Base-by-base conservation (phyloP, 2,797 vertebrate species). In the Mycteria americana region DNA sequence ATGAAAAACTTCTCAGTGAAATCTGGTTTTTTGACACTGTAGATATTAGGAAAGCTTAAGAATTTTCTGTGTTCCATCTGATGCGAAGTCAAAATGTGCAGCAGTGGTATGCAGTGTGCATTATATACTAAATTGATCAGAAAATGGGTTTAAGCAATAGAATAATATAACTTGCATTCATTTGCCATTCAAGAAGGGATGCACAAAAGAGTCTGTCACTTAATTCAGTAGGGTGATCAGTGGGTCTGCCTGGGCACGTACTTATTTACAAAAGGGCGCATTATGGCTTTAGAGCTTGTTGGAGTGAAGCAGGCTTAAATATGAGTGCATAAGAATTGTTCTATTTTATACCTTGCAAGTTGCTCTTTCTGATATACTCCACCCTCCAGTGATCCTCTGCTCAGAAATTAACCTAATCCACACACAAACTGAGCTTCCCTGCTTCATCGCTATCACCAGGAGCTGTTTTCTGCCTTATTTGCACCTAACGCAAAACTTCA, bases 191-290 rank as follows among this genome's bases (percentile, higher is more conserved):
- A 92, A 63, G 80, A 81, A 75, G 39, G 57, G 74, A 95, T 88
- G 59, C 76, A 96, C 91, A 96, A 97, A 97, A 84, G 87, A 88
- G 31, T 69, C 89, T 89, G 92, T 95, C 95, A 89, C 77, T 96
- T 92, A 96, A 89, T 92, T 94, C 91, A 94, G 67, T 3, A 76
- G 76, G 46, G 82, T 90, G 85, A 93, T 93, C 95, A 88, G 83
- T 79, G 83, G 70, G 50, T 91, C 89, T 96, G 91, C 85, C 89
- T 95, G 89, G 91, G 93, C 96, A 96, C 0, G 1, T 24, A 90
- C 56, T 78, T 91, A 91, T 86, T 89, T 89, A 96, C 87, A 93
- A 92, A 91, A 82, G 76, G 67, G 79, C 73, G 65, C 65, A 79
- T 88, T 86, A 86, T n/a, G 69, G 85, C 79, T 90, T 92, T 82